These are phyloP conservation scores for Lepisosteus osseus DNA, from an alignment of 2,113 vertebrate genomes.

Conservation along the genomic window DNA sequence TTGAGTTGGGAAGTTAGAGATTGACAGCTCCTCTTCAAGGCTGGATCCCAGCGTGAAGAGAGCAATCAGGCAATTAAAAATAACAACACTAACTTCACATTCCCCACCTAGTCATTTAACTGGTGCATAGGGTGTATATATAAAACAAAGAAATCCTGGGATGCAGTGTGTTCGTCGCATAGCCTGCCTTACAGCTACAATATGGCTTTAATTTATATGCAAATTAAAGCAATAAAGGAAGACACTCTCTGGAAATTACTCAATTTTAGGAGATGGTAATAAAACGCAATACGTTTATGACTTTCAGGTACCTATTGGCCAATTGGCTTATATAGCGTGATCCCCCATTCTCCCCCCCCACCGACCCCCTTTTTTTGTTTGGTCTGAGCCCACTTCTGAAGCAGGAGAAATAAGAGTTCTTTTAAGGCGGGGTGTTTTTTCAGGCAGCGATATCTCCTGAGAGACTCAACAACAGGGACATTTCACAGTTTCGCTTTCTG, in stretches of 20 bases:
- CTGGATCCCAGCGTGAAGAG: conserved; percentile 36
- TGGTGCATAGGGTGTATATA: conserved; percentile 70
- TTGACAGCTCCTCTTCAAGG: conserved; percentile 4
- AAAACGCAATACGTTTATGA: conserved; percentile 21
- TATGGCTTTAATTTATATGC: conserved; percentile 99
- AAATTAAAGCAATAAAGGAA: conserved; percentile 96
- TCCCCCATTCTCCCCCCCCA: background rate
- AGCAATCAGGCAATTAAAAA: conserved; percentile 73
- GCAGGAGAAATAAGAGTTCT: conserved; percentile 25
- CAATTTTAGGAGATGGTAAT: conserved; percentile 69
- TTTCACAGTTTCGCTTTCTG: conserved; percentile 75
- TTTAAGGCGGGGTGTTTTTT: conserved; percentile 49
- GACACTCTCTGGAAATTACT: conserved; percentile 87
- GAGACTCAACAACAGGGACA: conserved; percentile 69
- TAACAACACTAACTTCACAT: conserved; percentile 70
- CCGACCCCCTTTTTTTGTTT: conserved; percentile 48
- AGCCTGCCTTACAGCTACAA: conserved; percentile 93
- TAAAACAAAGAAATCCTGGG: conserved; percentile 89
- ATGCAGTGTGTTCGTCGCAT: conserved; percentile 77
- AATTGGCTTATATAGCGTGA: conserved; percentile 8
- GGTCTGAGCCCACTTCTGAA: conserved; percentile 32
- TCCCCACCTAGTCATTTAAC: conserved; percentile 68
- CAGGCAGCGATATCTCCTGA: conserved; percentile 62
- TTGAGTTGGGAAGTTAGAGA: background rate
- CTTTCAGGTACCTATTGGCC: conserved; percentile 11